Evolutionary conservation across 2,113 vertebrate species (phyloP).

Genomic region (Phoxinus phoxinus): DNA sequence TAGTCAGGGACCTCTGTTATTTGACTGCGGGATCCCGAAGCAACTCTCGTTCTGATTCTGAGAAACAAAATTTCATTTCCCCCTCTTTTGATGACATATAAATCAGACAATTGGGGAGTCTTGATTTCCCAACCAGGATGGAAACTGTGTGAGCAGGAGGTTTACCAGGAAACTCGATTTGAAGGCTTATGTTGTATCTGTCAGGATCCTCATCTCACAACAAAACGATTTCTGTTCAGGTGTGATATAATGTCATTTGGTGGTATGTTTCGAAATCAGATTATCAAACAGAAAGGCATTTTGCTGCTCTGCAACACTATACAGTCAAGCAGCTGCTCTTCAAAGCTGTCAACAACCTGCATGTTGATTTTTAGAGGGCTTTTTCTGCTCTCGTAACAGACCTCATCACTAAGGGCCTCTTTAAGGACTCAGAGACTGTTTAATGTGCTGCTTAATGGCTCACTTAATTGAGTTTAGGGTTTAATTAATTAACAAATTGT

Average conservation of each 20-base stretch:
- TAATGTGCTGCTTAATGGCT: slow-evolving; percentile 79
- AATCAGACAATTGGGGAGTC: background rate
- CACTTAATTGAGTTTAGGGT: slow-evolving; percentile 76
- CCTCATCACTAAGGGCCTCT: slow-evolving; percentile 67
- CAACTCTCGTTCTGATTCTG: background rate
- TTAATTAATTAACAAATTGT: slow-evolving; percentile 77
- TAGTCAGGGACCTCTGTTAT: background rate
- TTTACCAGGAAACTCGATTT: slow-evolving; percentile 1
- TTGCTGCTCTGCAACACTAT: background rate
- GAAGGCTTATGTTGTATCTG: background rate
- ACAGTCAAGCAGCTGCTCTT: slow-evolving; percentile 15
- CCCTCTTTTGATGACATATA: background rate
- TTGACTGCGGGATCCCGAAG: background rate
- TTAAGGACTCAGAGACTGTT: slow-evolving; percentile 74
- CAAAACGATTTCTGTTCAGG: background rate
- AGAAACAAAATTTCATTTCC: background rate
- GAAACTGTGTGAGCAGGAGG: slow-evolving; percentile 6
- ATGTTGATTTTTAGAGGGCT: background rate
- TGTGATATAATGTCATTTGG: slow-evolving; percentile 6
- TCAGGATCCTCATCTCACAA: background rate
- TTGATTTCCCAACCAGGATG: background rate
- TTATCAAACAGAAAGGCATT: background rate
- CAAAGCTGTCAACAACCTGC: slow-evolving; percentile 23
- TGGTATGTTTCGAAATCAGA: background rate
- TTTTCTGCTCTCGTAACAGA: slow-evolving; percentile 66